Evolutionary conservation across 2,888 invertebrate genomes (phyloP).

Genomic region (Craniophora ligustri): DNA sequence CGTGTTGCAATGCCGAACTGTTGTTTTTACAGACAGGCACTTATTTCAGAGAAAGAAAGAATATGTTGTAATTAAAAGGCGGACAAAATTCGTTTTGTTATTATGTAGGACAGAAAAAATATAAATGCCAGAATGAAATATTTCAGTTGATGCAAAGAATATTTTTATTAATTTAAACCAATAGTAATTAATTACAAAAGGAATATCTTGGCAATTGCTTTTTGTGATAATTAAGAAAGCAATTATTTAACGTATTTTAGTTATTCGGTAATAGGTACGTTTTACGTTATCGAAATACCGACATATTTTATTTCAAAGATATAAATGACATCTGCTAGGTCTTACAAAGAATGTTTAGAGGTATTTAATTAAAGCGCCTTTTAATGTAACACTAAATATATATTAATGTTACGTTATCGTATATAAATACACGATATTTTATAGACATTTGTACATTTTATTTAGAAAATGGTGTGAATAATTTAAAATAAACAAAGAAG

Average conservation of each 20-base stretch:
- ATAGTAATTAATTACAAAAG: not conserved
- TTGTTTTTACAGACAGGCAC: not conserved
- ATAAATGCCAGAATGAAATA: not conserved
- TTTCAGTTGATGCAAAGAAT: not conserved
- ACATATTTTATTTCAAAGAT: conserved; percentile 6
- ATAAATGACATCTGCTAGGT: not conserved
- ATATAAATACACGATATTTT: conserved; percentile 30
- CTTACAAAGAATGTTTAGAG: conserved; percentile 3
- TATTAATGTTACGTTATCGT: conserved; percentile 18
- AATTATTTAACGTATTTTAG: conserved; percentile 1
- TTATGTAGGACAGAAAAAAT: no score
- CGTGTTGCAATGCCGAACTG: conserved; percentile 27
- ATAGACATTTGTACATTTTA: conserved; percentile 17
- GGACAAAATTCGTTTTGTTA: no score
- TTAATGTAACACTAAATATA: conserved; percentile 5
- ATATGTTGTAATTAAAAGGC: not conserved
- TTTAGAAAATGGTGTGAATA: conserved; percentile 49
- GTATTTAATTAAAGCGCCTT: conserved; percentile 11
- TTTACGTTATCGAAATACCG: conserved; percentile 2
- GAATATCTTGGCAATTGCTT: not conserved
- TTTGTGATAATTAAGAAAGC: conserved; percentile 2
- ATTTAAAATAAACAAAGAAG: conserved; percentile 64
- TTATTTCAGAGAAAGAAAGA: no score
- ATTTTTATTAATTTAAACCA: not conserved
- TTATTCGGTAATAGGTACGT: conserved; percentile 5